phyloP scores from a whole-genome alignment of 1,140 invertebrate genomes.

The Coenobita brevimanus region DNA sequence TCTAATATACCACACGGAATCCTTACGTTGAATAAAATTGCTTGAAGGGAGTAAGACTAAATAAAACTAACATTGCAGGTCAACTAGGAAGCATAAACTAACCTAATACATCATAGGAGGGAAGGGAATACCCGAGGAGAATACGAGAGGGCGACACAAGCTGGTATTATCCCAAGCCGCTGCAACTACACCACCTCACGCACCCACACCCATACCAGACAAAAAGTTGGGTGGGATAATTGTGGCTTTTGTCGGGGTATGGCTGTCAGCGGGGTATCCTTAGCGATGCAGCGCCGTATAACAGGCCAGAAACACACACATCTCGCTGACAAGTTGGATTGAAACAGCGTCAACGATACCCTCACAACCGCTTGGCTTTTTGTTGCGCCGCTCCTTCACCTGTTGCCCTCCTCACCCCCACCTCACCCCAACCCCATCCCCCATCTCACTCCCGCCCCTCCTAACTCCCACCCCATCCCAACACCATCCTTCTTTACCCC shows the following conservation, averaged over 20 bases:
- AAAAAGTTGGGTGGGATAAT: conserved; percentile 55
- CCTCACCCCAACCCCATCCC: neutral
- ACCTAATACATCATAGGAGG: too few species aligned
- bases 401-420: neutral
- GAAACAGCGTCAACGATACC: conserved; percentile 46
- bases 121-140: too few species aligned
- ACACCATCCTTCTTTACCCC: neutral
- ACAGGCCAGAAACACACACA: conserved; percentile 37
- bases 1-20: too few species aligned
- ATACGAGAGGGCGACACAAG: conserved; percentile 35
- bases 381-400: neutral
- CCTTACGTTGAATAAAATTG: too few species aligned
- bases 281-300: conserved; percentile 43
- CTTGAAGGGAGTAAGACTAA: too few species aligned
- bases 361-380: neutral
- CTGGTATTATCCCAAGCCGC: conserved; percentile 8
- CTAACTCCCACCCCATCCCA: neutral
- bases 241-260: conserved; percentile 51
- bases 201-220: neutral
- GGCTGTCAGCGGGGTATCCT: conserved; percentile 43
- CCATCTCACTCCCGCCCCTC: neutral
- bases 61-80: too few species aligned
- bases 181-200: neutral
- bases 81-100: too few species aligned
- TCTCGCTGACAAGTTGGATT: conserved; percentile 44